A percentile compares a stretch with the other conserved stretches of the same genome.
Evolutionary conservation across 92 coral and sea anemone species (phyloP).

Genomic region (Phenganax marumi): DNA sequence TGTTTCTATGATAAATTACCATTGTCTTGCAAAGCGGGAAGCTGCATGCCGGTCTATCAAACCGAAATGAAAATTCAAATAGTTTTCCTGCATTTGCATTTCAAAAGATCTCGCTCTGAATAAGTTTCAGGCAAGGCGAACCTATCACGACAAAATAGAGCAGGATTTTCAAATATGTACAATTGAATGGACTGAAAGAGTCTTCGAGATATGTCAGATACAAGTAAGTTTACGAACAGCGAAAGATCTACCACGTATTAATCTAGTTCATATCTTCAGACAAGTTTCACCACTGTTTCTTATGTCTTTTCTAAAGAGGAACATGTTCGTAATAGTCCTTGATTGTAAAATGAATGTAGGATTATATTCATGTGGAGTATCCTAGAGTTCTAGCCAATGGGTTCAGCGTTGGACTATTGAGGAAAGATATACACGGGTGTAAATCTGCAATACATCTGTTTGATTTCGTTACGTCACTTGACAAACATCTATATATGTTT

Average conservation of each 20-base stretch:
- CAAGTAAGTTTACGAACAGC: not conserved
- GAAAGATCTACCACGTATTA: not conserved
- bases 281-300: not conserved
- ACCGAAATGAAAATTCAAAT: not conserved
- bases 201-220: not conserved
- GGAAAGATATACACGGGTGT: not conserved
- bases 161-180: not conserved
- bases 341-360: not conserved
- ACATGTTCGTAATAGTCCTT: not conserved
- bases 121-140: not conserved
- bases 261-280: not conserved
- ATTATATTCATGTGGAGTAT: not conserved
- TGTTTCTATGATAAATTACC: not conserved
- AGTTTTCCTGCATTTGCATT: constrained; percentile 10
- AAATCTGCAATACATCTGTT: not conserved
- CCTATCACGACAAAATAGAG: not conserved
- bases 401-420: not conserved
- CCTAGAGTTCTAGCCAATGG: not conserved
- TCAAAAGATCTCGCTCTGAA: constrained; percentile 1
- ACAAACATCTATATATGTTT: not conserved
- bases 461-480: not conserved
- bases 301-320: not conserved
- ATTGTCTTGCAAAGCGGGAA: constrained; percentile 15
- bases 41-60: not conserved
- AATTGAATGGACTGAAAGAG: constrained; percentile 17